Percentiles rank a stretch among this genome's conserved stretches.
Evolutionary conservation across 1,140 invertebrate species (phyloP).

Genomic region (Sarcophaga bullata): DNA sequence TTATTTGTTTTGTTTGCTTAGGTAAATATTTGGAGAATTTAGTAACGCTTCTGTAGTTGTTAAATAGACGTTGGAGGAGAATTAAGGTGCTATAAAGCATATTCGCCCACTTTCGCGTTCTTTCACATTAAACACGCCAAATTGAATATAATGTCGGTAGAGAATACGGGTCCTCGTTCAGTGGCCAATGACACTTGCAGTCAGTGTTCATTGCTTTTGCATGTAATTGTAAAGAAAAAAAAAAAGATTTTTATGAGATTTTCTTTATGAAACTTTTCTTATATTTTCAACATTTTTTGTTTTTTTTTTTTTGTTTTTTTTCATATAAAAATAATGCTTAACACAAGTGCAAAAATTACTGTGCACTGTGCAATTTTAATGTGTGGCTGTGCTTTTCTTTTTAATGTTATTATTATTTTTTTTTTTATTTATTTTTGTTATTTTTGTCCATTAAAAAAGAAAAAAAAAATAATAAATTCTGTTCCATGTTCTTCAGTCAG

Average conservation of each 20-base stretch:
- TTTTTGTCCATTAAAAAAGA: not conserved
- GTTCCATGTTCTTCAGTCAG: constrained; percentile 24
- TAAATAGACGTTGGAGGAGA: constrained; percentile 11
- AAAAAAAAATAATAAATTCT: no score
- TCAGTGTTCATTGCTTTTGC: not conserved
- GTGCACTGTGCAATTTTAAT: constrained; percentile 8
- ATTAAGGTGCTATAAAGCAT: constrained; percentile 32
- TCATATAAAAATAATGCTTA: constrained; percentile 14
- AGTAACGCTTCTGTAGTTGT: not conserved
- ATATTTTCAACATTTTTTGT: not conserved
- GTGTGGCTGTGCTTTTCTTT: not conserved
- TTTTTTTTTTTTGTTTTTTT: not conserved
- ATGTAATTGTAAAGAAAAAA: not conserved
- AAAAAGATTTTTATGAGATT: not conserved
- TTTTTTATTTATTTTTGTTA: not conserved
- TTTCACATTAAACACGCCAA: not conserved
- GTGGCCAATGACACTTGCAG: not conserved
- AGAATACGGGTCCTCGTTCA: not conserved
- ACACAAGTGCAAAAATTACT: constrained; percentile 35
- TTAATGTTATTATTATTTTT: not conserved
- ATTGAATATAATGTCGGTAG: not conserved
- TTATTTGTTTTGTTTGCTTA: not conserved
- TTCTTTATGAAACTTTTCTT: not conserved
- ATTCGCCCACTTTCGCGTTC: not conserved
- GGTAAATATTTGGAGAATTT: constrained; percentile 34